A percentile compares a stretch with the other conserved stretches of the same genome.
Evolutionary conservation across 2,888 invertebrate species (phyloP).

Genomic region (Thalpophila matura): DNA sequence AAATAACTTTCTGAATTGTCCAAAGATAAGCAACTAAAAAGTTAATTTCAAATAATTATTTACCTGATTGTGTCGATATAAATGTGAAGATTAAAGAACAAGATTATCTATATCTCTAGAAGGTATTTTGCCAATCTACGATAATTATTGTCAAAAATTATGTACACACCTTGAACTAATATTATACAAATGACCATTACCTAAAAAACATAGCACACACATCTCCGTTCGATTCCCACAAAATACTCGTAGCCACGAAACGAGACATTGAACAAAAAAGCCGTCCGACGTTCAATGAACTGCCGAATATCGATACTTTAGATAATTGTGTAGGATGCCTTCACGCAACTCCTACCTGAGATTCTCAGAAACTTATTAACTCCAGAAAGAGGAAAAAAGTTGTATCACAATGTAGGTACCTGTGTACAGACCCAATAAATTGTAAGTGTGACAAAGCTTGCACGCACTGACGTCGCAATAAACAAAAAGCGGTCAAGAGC

Average conservation of each 20-base stretch:
- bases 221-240: neutral
- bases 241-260: conserved; percentile 2
- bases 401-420: neutral
- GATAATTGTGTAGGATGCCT: conserved; percentile 59
- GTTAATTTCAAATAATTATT: neutral
- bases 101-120: conserved; percentile 11
- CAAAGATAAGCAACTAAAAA: neutral
- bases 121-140: conserved; percentile 6
- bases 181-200: neutral
- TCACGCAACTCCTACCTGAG: conserved; percentile 58
- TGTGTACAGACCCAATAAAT: no score
- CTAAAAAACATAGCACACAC: neutral
- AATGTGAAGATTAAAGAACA: neutral
- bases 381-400: conserved; percentile 36
- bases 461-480: neutral
- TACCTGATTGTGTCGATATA: neutral
- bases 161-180: neutral
- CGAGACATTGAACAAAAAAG: conserved; percentile 36
- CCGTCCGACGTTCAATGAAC: conserved; percentile 51
- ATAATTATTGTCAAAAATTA: conserved; percentile 3
- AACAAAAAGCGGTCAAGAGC: no score
- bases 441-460: conserved; percentile 13
- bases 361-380: conserved; percentile 53
- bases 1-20: no score
- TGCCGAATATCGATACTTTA: conserved; percentile 33